Percentiles rank a stretch among this genome's conserved stretches.
Evolutionary conservation across 2,113 vertebrate genomes (phyloP).

Genomic region (Phyllostomus hastatus): DNA sequence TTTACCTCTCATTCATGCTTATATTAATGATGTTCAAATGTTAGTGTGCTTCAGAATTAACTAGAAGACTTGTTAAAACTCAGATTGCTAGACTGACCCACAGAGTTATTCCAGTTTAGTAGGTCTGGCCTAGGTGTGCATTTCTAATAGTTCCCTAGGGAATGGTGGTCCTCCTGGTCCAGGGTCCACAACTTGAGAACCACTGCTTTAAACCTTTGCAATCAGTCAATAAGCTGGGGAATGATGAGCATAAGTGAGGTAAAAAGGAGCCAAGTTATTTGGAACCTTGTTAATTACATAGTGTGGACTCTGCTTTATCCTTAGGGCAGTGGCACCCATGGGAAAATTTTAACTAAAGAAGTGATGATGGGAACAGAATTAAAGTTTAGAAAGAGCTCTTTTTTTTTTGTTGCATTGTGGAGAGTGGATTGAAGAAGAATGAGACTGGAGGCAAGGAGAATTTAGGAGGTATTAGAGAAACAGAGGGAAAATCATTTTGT

Average conservation of each 20-base stretch:
- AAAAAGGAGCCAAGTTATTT: neutral
- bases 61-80: neutral
- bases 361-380: neutral
- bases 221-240: neutral
- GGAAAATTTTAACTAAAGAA: neutral
- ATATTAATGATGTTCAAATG: neutral
- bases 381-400: neutral
- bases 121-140: neutral
- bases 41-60: neutral
- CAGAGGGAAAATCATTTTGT: neutral
- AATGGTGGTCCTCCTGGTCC: neutral
- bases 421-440: neutral
- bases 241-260: neutral
- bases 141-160: neutral
- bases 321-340: neutral
- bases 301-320: neutral
- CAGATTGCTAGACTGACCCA: neutral
- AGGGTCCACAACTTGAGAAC: neutral
- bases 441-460: neutral
- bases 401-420: neutral
- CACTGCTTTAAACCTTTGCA: neutral
- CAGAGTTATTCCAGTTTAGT: neutral
- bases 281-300: neutral
- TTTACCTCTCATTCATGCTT: neutral
- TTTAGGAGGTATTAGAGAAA: neutral